These are phyloP conservation scores for Thalassaphorura encarpata DNA, from an alignment of 1,140 invertebrate genomes.

Conservation along the genomic window DNA sequence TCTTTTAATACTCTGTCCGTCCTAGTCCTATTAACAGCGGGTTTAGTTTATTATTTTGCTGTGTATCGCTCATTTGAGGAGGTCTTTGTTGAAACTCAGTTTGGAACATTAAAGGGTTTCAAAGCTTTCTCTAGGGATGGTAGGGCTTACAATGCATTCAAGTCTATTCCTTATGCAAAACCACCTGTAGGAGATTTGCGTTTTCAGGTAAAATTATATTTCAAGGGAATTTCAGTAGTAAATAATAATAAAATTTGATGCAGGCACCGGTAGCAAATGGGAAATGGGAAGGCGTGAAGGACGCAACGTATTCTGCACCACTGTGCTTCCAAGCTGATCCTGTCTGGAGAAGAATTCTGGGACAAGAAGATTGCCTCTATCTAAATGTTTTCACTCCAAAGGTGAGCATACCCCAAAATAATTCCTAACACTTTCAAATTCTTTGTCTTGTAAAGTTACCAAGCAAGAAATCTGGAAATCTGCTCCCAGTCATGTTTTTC, in stretches of 20 bases:
- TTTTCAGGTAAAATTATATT: too few relatives aligned
- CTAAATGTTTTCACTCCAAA: conserved; percentile 14
- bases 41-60: background rate
- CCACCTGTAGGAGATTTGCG: background rate
- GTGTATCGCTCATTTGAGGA: background rate
- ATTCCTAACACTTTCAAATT: too few relatives aligned
- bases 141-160: background rate
- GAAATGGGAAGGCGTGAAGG: background rate
- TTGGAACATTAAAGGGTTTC: background rate
- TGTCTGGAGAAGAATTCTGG: background rate
- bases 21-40: background rate
- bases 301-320: background rate
- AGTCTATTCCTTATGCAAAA: background rate
- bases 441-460: too few relatives aligned
- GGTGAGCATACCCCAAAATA: too few relatives aligned
- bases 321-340: background rate
- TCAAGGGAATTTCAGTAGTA: too few relatives aligned
- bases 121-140: background rate
- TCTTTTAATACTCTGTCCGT: too few relatives aligned
- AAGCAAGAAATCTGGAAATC: background rate
- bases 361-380: conserved; percentile 22
- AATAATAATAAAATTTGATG: too few relatives aligned
- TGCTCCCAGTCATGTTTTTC: background rate
- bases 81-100: background rate
- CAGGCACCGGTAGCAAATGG: background rate